Percentiles rank a stretch among this genome's conserved stretches.
Evolutionary conservation across 2,113 vertebrate genomes (phyloP).

Genomic region (Zootoca vivipara): DNA sequence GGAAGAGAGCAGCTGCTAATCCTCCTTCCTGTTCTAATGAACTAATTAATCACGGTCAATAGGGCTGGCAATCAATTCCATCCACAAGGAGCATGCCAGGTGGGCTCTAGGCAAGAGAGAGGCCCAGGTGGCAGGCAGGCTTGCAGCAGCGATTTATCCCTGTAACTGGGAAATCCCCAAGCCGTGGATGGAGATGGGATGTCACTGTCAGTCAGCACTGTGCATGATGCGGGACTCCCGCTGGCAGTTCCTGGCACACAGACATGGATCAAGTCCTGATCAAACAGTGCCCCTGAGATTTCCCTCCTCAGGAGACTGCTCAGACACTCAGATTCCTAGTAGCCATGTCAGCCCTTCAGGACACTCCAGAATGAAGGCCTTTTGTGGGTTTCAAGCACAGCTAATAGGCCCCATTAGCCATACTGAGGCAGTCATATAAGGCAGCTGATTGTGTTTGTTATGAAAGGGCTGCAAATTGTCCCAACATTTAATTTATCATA

Average conservation of each 20-base stretch:
- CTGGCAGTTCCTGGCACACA: neutral
- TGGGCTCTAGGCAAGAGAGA: neutral
- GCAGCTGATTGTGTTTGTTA: too few species aligned
- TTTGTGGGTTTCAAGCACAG: neutral
- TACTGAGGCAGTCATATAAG: neutral
- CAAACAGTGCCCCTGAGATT: neutral
- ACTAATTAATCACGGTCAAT: conserved; percentile 26
- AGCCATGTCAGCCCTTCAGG: neutral
- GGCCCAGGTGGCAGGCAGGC: neutral
- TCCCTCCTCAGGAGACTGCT: neutral
- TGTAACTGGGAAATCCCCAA: fast-evolving
- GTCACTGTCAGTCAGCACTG: neutral
- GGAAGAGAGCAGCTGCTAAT: conserved; percentile 31
- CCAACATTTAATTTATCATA: neutral
- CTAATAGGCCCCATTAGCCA: neutral
- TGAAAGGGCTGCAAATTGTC: too few species aligned
- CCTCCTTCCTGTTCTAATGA: neutral
- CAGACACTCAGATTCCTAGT: neutral
- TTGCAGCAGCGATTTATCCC: fast-evolving
- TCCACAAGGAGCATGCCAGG: neutral
- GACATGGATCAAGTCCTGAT: neutral
- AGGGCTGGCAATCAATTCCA: neutral
- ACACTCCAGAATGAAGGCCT: neutral
- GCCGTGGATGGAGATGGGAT: neutral
- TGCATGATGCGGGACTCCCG: neutral